Evolutionary conservation across 2,888 invertebrate genomes (phyloP), one percentile per base, ranked within the genome.

Genomic region (Dasypolia templi): DNA sequence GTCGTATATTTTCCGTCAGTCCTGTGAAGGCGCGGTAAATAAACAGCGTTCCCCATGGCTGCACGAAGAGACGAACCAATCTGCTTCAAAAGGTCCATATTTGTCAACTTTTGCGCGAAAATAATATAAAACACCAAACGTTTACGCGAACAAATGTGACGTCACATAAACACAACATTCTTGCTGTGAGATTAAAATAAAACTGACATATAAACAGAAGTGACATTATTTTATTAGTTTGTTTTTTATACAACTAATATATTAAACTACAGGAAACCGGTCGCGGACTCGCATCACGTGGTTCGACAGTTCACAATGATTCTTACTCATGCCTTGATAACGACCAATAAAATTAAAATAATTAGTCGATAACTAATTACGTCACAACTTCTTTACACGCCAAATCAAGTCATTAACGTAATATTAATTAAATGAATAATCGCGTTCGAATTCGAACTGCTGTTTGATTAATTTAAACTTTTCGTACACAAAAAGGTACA

Each of bases 151-250:
- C 68, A 68, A 73, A 76, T 67, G 72, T 73, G 68, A 68, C 80
- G 70, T 70, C 73, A 74, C 83, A 68, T 70, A 87, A 82, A 92
- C 92, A 89, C 93, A 92, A 87, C 93, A 93, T 93, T 83, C 89
- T 92, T 89, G 87, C 86, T 65, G 82, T 82, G 89, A 87, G 82
- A 86, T 85, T 75, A 80, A 88, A 87, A 89, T 85, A 85, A 87
- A 86, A 94, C 93, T 94, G 92, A 87, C 77, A 87, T 85, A 86
- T 86, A 87, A 82, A 88, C 72, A 75, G 65, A 69, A 81, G 70
- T 76, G 77, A 86, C 72, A 87, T 84, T 87, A 87, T 88, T 90
- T 89, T 89, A 88, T 89, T 85, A 77, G 83, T 84, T 83, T 84
- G 86, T 85, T 88, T 78, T 82, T 78, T 85, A 83, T 79, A 87